These are phyloP conservation scores for Eriocheir sinensis DNA, from an alignment of 1,140 invertebrate genomes.

Conservation along the genomic window DNA sequence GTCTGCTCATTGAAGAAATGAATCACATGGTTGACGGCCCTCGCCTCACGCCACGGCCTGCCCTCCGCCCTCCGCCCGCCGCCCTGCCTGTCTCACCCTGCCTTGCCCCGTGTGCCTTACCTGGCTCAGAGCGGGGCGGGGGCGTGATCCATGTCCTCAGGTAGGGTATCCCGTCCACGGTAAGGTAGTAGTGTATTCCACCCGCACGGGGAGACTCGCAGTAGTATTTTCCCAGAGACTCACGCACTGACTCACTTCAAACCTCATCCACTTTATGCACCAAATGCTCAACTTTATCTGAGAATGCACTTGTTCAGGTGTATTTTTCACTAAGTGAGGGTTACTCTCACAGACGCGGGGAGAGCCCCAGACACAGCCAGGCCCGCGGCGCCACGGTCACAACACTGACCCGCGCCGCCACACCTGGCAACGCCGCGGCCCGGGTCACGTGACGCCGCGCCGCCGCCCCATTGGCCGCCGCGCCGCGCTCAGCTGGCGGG, in stretches of 20 bases:
- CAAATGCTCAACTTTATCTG: constrained; percentile 30
- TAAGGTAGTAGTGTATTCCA: constrained; percentile 35
- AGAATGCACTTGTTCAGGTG: constrained; percentile 40
- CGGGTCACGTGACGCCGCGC: constrained; percentile 60
- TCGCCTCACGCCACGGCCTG: not conserved
- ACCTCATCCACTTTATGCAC: constrained; percentile 61
- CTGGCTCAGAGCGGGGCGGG: constrained; percentile 62
- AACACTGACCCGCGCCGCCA: constrained; percentile 57
- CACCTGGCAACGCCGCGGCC: constrained; percentile 70
- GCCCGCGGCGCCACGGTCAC: constrained; percentile 58
- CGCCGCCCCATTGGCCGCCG: constrained; percentile 50
- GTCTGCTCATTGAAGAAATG: constrained; percentile 40
- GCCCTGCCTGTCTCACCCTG: not conserved
- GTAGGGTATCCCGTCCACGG: constrained; percentile 55
- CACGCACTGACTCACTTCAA: constrained; percentile 61
- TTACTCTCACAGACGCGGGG: not conserved
- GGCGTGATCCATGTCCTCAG: constrained; percentile 63
- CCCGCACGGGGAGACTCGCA: constrained; percentile 40
- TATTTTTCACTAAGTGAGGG: constrained; percentile 8
- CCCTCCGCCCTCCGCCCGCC: not conserved
- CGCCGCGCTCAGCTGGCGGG: constrained; percentile 58
- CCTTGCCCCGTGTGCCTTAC: not conserved
- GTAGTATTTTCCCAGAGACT: constrained; percentile 19
- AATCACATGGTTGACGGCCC: constrained; percentile 35
- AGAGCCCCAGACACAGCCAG: constrained; percentile 56